Percentiles rank a stretch among this genome's conserved stretches.
Conservation (phyloP, 1,140 invertebrate genomes). For the Caenorhabditis elegans region WBcel235 BX284602.5:6465501-6466000, state of each 20-base stretch:
- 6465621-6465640: constrained; percentile 38
- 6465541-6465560: constrained; percentile 63
- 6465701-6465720: neutral
- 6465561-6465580: constrained; percentile 57
- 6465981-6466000: constrained; percentile 21
- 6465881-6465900: constrained; percentile 29
- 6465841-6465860: constrained; percentile 34
- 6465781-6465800: neutral
- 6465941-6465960: neutral
- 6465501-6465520: too few species aligned
- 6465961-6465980: neutral
- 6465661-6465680: neutral
- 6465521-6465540: constrained; percentile 65
- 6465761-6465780: neutral
- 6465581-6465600: constrained; percentile 66
- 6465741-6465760: constrained; percentile 19
- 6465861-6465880: constrained; percentile 14
- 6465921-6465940: neutral
- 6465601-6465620: constrained; percentile 20
- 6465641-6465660: constrained; percentile 35
- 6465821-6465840: neutral
- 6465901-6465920: neutral
- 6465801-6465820: neutral
- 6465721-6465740: constrained; percentile 37
- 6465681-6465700: neutral